A percentile compares a stretch with the other conserved stretches of the same genome.
phyloP scores from a whole-genome alignment of 2,888 invertebrate genomes.

The Ophioninae sp. region DNA sequence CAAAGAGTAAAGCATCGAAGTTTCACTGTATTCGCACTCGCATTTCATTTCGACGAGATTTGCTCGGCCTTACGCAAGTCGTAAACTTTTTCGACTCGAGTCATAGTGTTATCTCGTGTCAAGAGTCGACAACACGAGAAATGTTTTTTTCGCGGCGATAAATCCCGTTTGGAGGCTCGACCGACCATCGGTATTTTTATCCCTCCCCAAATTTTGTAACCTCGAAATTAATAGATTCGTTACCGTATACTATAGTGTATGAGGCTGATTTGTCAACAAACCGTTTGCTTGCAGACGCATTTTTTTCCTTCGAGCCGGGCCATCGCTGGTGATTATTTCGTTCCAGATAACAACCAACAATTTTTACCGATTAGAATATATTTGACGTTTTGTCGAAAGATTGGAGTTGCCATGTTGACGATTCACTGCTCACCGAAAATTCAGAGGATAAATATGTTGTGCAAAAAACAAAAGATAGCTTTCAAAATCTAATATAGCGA shows the following conservation, averaged over 20 bases:
- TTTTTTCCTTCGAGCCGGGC: conserved; percentile 62
- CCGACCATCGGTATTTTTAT: conserved; percentile 14
- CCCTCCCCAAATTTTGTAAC: background rate
- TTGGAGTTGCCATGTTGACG: background rate
- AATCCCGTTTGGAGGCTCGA: conserved; percentile 46
- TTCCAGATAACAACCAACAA: conserved; percentile 20
- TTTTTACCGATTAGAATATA: background rate
- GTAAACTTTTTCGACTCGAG: conserved; percentile 31
- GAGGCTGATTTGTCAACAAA: conserved; percentile 20
- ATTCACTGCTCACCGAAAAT: background rate
- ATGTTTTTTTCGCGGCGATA: conserved; percentile 10
- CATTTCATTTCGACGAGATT: conserved; percentile 29
- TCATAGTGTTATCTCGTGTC: conserved; percentile 46
- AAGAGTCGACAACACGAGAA: conserved; percentile 5
- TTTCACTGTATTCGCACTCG: background rate
- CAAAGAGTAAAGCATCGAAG: too few relatives aligned
- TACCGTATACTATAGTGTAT: background rate
- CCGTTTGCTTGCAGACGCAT: conserved; percentile 68
- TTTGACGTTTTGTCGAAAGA: conserved; percentile 12
- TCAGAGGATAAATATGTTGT: background rate
- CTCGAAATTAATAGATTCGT: background rate
- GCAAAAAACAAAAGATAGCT: background rate
- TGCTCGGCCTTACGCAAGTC: conserved; percentile 29
- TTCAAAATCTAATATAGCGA: background rate
- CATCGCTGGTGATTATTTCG: conserved; percentile 57